Conservation (phyloP, 2,888 invertebrate species). For the Eubasilissa splendida region DNA sequence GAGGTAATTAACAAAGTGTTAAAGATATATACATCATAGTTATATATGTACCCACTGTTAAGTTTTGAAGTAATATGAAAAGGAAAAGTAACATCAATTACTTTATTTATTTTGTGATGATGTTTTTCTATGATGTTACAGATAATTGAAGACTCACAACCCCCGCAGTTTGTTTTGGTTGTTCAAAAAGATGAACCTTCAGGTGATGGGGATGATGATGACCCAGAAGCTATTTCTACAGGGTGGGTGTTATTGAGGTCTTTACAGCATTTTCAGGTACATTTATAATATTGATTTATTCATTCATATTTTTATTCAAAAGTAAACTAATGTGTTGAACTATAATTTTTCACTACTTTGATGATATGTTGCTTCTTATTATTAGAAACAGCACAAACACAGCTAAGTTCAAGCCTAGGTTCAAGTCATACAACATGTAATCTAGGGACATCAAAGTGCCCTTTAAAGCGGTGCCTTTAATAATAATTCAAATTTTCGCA, state of each 20-base stretch:
- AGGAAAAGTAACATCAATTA: no score
- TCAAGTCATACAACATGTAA: no score
- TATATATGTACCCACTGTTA: no score
- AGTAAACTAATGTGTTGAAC: background rate
- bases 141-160: conserved; percentile 77
- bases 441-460: no score
- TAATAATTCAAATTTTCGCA: no score
- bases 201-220: conserved; percentile 71
- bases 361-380: no score
- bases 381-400: no score
- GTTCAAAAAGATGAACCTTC: conserved; percentile 83
- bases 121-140: conserved; percentile 60
- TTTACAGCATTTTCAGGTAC: conserved; percentile 76
- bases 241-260: conserved; percentile 73
- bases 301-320: background rate
- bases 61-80: no score
- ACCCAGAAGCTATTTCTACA: conserved; percentile 69
- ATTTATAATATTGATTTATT: background rate
- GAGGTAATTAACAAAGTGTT: conserved; percentile 71
- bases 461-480: no score
- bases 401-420: no score
- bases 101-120: no score
- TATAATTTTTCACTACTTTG: no score
- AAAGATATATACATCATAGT: background rate
- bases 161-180: conserved; percentile 83